Percentiles rank a stretch among this genome's conserved stretches.
These are phyloP conservation scores for Calyptommatus sinebrachiatus DNA, from an alignment of 2,113 vertebrate genomes.

Conservation along the genomic window DNA sequence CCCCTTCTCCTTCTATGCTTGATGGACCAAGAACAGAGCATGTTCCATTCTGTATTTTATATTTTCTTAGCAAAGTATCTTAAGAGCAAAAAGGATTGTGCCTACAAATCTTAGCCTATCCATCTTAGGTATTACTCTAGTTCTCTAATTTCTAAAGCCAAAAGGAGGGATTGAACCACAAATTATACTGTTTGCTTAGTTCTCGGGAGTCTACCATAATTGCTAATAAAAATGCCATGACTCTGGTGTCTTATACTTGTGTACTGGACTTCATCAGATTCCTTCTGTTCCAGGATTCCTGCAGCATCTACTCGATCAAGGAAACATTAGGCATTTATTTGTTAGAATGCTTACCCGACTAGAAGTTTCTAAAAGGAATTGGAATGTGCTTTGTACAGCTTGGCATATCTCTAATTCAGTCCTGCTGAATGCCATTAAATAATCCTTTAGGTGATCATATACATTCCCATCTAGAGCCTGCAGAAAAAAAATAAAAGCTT, in stretches of 20 bases:
- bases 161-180: too few relatives aligned
- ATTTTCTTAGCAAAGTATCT: too few relatives aligned
- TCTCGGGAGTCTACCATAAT: background rate
- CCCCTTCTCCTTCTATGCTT: too few relatives aligned
- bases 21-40: too few relatives aligned
- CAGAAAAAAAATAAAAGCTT: background rate
- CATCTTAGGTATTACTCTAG: too few relatives aligned
- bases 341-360: conserved; percentile 80
- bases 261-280: background rate
- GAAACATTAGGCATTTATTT: background rate
- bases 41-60: too few relatives aligned
- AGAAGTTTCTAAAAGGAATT: conserved; percentile 94
- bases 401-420: conserved; percentile 94
- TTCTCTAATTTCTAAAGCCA: too few relatives aligned
- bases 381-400: conserved; percentile 92
- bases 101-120: too few relatives aligned
- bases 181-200: background rate
- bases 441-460: conserved; percentile 91
- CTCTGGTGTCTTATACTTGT: too few relatives aligned
- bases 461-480: conserved; percentile 93
- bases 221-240: background rate
- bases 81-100: too few relatives aligned
- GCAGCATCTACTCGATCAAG: background rate
- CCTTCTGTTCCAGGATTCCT: background rate
- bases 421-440: conserved; percentile 90